phyloP scores from a whole-genome alignment of 2,797 vertebrate genomes.

The Parauchenoglanis ngamensis region DNA sequence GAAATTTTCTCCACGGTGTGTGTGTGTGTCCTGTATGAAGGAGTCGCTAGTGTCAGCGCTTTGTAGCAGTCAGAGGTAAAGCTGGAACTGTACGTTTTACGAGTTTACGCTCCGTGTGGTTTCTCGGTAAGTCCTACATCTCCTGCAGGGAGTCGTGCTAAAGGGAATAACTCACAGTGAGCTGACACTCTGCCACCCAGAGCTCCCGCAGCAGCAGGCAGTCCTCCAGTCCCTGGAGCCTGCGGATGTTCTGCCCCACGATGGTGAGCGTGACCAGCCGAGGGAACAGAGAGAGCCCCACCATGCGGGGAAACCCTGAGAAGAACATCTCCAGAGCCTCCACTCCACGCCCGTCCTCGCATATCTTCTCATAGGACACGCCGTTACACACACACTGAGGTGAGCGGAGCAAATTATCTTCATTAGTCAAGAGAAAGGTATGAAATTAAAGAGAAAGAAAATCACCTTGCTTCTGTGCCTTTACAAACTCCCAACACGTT shows the following conservation, averaged over 20 bases:
- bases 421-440: background rate
- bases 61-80: no score
- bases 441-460: background rate
- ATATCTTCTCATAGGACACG: conserved; percentile 74
- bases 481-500: background rate
- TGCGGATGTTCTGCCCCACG: conserved; percentile 76
- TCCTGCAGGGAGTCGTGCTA: background rate
- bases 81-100: no score
- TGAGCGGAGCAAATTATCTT: background rate
- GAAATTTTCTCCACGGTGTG: no score
- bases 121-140: background rate
- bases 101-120: no score
- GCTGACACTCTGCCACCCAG: conserved; percentile 82
- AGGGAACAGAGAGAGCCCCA: conserved; percentile 80
- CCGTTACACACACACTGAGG: conserved; percentile 81
- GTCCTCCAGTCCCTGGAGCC: conserved; percentile 77
- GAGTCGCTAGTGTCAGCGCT: no score
- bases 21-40: no score
- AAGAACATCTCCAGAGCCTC: conserved; percentile 83
- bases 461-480: background rate
- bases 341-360: conserved; percentile 69
- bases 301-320: conserved; percentile 79
- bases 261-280: conserved; percentile 77
- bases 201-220: conserved; percentile 79
- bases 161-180: conserved; percentile 74